A percentile compares a stretch with the other conserved stretches of the same genome.
Conservation (phyloP, 1,140 invertebrate species). For the Yoshiicerus persimilis region DNA sequence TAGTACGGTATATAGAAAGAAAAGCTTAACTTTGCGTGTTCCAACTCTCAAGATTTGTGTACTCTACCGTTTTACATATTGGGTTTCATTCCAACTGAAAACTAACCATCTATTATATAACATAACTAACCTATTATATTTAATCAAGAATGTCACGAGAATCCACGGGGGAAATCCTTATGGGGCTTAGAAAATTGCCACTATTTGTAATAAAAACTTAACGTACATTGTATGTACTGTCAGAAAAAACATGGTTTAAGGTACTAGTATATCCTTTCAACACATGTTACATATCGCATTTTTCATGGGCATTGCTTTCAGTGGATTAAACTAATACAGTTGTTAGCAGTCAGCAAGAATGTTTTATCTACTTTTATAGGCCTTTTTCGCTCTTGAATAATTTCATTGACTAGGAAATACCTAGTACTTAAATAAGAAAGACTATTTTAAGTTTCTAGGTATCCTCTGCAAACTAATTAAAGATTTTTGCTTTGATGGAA, state of each 20-base stretch:
- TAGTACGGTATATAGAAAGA: neutral
- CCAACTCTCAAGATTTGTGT: neutral
- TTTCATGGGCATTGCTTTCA: too few species aligned
- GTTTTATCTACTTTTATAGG: too few species aligned
- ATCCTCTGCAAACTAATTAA: too few species aligned
- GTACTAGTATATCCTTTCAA: neutral
- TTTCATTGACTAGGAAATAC: too few species aligned
- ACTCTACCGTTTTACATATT: slow-evolving; percentile 1
- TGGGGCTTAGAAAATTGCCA: neutral
- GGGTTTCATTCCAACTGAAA: neutral
- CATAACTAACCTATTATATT: neutral
- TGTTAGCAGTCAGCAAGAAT: too few species aligned
- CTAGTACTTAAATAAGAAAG: too few species aligned
- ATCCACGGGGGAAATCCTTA: neutral
- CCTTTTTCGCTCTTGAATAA: too few species aligned
- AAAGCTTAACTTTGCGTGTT: neutral
- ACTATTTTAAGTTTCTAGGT: too few species aligned
- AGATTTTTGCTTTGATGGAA: too few species aligned
- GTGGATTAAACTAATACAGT: too few species aligned
- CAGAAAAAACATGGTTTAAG: neutral
- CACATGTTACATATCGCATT: too few species aligned
- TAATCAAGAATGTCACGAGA: slow-evolving; percentile 13
- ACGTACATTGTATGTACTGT: neutral
- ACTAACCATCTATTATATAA: neutral
- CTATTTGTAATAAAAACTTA: neutral